These are phyloP conservation scores for Pseudopipra pipra DNA, from an alignment of 2,113 vertebrate genomes.

Conservation along the genomic window DNA sequence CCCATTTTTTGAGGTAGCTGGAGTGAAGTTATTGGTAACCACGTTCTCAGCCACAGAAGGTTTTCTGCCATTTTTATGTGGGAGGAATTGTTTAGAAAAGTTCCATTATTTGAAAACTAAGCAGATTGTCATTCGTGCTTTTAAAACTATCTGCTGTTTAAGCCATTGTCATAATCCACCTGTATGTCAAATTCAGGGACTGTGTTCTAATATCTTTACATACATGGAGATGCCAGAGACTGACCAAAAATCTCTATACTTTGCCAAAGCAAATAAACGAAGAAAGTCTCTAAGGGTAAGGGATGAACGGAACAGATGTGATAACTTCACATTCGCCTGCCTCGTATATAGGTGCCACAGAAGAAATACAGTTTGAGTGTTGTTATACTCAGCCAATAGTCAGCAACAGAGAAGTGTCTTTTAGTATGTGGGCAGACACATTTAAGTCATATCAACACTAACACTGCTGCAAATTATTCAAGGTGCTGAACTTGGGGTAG, in stretches of 20 bases:
- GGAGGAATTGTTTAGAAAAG: background rate
- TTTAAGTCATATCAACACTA: background rate
- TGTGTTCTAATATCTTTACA: background rate
- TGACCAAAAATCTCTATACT: background rate
- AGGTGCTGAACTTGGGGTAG: background rate
- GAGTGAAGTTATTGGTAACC: background rate
- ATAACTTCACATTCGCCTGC: background rate
- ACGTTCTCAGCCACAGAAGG: background rate
- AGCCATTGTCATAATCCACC: slow-evolving; percentile 8
- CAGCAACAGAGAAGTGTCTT: background rate
- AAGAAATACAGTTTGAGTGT: background rate
- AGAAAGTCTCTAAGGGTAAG: background rate
- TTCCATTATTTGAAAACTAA: background rate
- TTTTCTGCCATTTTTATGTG: background rate
- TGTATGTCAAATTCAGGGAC: background rate
- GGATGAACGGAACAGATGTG: slow-evolving; percentile 15
- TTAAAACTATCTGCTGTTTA: background rate
- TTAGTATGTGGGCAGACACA: background rate
- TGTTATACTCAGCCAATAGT: background rate
- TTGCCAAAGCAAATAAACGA: slow-evolving; percentile 55
- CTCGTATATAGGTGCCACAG: background rate
- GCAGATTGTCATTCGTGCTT: background rate
- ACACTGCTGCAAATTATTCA: background rate
- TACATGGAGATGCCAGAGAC: background rate
- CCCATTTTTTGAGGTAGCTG: background rate